A percentile compares a stretch with the other conserved stretches of the same genome.
Evolutionary conservation across 2,797 vertebrate genomes (phyloP).

Genomic region (Nyctibius grandis): DNA sequence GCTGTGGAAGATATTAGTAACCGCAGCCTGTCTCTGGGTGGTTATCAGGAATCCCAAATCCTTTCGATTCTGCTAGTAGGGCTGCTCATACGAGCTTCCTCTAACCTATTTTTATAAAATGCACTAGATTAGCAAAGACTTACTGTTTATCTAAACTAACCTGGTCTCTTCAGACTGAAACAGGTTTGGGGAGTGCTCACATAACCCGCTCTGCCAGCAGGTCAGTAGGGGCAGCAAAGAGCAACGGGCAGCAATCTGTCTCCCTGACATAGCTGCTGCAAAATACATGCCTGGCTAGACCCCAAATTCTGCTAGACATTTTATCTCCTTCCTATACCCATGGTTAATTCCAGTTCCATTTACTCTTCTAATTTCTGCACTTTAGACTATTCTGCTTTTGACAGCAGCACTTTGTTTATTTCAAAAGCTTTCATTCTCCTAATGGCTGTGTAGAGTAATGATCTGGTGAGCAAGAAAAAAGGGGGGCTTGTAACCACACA

Average conservation of each 20-base stretch:
- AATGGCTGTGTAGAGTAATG: not conserved
- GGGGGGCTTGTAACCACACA: not conserved
- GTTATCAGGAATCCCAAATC: constrained; percentile 48
- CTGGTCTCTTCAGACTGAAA: not conserved
- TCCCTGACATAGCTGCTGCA: not conserved
- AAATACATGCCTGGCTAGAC: not conserved
- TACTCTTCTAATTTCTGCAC: constrained; percentile 40
- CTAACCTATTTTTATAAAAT: not conserved
- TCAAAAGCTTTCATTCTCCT: constrained; percentile 32
- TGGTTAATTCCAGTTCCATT: constrained; percentile 26
- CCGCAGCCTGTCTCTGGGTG: constrained; percentile 10
- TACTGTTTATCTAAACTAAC: constrained; percentile 17
- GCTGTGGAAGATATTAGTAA: constrained; percentile 37
- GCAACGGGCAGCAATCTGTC: not conserved
- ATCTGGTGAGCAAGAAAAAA: constrained; percentile 16
- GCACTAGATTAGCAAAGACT: not conserved
- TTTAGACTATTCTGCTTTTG: constrained; percentile 40
- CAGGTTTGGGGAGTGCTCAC: not conserved
- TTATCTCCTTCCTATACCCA: not conserved
- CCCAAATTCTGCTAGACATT: constrained; percentile 5
- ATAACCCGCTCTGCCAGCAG: not conserved
- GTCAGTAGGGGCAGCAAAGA: constrained; percentile 38
- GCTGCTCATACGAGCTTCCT: not conserved
- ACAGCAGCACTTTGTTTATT: constrained; percentile 51
- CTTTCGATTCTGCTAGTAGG: not conserved